Base-by-base conservation (phyloP, 2,113 vertebrate genomes). In the Cettia cetti region DNA sequence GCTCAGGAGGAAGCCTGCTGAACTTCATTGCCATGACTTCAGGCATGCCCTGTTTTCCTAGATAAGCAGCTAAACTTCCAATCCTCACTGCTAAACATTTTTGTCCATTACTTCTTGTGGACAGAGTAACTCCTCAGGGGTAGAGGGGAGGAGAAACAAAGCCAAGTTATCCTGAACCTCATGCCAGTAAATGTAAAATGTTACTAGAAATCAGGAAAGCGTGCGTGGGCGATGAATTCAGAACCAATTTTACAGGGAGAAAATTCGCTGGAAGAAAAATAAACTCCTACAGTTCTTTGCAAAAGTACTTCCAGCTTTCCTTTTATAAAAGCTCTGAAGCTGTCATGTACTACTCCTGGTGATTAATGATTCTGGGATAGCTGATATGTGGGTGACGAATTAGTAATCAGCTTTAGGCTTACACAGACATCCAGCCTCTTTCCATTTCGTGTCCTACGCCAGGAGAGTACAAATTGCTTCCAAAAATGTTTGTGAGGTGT, bases 11-110 rank as follows among this genome's bases (percentile, higher is more conserved):
- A 69, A 65, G 30, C 23, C 50, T 87, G 54, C 54, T 56, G 70
- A 45, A 31, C 52, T 88, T 77, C 66, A 74, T 13, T 78, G 61
- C 89, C 90, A 40, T 81, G 79, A 40, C 94, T 94, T 76, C 84
- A 93, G 92, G 86, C 80, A 30, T 94, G 92, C 82, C 96, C 88
- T 95, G 83, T 49, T 91, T 91, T 96, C 72, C 53, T 27, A 94
- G 91, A 96, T 96, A 95, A 96, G 94, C 64, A 86, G 94, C 90
- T 93, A 86, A 91, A 96, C 75, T 86, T 95, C 10, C 82, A 93
- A 15, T 94, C 70, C 74, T 71, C 3, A 0, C 57, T 47, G 61
- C 66, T 82, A 40, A 88, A 72, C 11, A 21, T 71, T 90, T 90
- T 81, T 89, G 44, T 39, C 77, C 44, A 7, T 81, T 84, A 39